phyloP scores from a whole-genome alignment of 2,888 invertebrate genomes.

The Gortyna flavago region DNA sequence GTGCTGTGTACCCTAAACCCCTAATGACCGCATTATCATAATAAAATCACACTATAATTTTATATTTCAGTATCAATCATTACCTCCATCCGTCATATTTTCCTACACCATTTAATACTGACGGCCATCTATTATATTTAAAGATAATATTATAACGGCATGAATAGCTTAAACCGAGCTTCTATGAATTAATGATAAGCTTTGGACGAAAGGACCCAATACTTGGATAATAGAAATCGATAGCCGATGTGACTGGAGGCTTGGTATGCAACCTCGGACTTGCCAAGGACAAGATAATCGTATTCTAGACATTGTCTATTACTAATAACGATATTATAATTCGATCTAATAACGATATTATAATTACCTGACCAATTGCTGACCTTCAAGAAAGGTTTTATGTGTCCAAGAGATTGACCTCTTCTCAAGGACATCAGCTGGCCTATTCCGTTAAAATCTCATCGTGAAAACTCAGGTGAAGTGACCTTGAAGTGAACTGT shows the following conservation, averaged over 20 bases:
- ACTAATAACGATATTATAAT: no score
- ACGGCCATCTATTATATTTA: conserved; percentile 17
- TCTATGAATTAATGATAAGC: conserved; percentile 33
- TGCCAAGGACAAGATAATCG: conserved; percentile 34
- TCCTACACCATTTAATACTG: background rate
- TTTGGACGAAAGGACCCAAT: background rate
- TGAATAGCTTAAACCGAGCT: conserved; percentile 9
- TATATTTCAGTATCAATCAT: background rate
- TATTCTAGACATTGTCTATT: conserved; percentile 19
- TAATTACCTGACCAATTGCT: no score
- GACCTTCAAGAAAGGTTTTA: background rate
- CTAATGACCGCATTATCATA: background rate
- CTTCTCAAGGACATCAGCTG: background rate
- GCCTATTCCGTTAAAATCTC: background rate
- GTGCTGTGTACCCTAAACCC: background rate
- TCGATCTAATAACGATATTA: background rate
- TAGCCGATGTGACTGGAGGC: conserved; percentile 4
- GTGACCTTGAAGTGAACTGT: no score
- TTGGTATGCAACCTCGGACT: conserved; percentile 31
- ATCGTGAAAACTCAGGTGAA: background rate
- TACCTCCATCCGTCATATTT: background rate
- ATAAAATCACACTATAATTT: conserved; percentile 13
- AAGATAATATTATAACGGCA: conserved; percentile 11
- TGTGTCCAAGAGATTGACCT: background rate
- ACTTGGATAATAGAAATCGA: conserved; percentile 29